A percentile compares a stretch with the other conserved stretches of the same genome.
These are phyloP conservation scores for Sminthurides aquaticus DNA, from an alignment of 2,888 invertebrate species.

Conservation along the genomic window DNA sequence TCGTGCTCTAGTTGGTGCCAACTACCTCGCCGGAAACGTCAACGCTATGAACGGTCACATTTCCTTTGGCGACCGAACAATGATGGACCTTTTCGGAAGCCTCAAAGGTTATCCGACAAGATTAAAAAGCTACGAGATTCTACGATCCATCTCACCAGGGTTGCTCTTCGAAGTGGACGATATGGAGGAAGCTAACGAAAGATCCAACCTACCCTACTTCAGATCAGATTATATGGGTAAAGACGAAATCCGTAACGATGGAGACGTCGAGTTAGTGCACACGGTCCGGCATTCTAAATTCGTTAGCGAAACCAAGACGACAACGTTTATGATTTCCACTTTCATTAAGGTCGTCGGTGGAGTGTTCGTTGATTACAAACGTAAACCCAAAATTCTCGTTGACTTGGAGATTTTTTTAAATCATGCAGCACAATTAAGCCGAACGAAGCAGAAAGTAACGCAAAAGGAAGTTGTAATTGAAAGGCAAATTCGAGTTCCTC, in stretches of 20 bases:
- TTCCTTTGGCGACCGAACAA: background rate
- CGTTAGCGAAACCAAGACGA: background rate
- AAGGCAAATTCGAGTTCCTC: background rate
- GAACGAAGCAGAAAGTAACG: background rate
- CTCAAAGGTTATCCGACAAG: background rate
- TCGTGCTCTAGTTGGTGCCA: background rate
- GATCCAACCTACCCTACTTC: background rate
- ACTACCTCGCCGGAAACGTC: background rate
- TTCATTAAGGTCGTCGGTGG: background rate
- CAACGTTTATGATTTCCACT: background rate
- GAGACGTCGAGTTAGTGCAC: background rate
- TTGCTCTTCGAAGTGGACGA: background rate
- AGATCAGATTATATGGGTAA: background rate
- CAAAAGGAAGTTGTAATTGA: background rate
- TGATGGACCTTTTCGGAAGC: background rate
- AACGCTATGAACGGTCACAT: background rate
- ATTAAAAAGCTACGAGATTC: background rate
- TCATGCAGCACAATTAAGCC: background rate
- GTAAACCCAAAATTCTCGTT: background rate
- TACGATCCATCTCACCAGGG: background rate
- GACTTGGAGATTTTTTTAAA: background rate
- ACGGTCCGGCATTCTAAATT: background rate
- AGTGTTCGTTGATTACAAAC: background rate
- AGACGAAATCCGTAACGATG: background rate
- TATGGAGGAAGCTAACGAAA: background rate